Evolutionary conservation across 2,888 invertebrate genomes (phyloP).

Genomic region (Nysson spinosus): DNA sequence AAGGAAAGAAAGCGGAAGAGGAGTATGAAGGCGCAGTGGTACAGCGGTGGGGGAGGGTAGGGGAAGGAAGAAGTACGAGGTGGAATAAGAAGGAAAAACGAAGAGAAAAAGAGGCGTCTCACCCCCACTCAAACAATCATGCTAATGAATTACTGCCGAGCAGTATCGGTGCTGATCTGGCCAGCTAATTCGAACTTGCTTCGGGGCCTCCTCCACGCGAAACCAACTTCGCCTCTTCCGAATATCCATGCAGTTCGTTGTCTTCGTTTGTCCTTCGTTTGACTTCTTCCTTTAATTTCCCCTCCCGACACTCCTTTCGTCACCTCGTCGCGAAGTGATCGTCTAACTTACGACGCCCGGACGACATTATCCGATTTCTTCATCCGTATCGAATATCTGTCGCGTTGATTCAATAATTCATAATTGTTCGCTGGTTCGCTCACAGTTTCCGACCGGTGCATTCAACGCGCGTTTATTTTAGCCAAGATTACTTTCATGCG

Average conservation of each 20-base stretch:
- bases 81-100: constrained; percentile 20
- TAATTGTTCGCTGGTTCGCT: constrained; percentile 20
- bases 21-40: neutral
- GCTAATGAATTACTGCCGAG: constrained; percentile 66
- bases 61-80: constrained; percentile 20
- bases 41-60: constrained; percentile 3
- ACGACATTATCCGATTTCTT: constrained; percentile 28
- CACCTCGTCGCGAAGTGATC: constrained; percentile 10
- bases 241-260: neutral
- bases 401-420: constrained; percentile 16
- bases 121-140: constrained; percentile 57
- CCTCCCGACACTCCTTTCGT: constrained; percentile 11
- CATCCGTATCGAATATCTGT: too few relatives aligned
- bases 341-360: constrained; percentile 3
- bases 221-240: constrained; percentile 13
- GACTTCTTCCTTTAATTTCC: constrained; percentile 26
- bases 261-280: constrained; percentile 25
- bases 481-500: neutral
- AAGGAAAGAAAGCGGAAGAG: constrained; percentile 6
- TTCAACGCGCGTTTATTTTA: constrained; percentile 20
- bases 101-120: constrained; percentile 19
- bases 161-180: constrained; percentile 61
- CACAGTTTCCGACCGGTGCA: constrained; percentile 35
- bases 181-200: constrained; percentile 59
- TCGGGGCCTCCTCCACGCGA: constrained; percentile 45